Conservation (phyloP, 2,888 invertebrate species). For the Nomada goodeniana region DNA sequence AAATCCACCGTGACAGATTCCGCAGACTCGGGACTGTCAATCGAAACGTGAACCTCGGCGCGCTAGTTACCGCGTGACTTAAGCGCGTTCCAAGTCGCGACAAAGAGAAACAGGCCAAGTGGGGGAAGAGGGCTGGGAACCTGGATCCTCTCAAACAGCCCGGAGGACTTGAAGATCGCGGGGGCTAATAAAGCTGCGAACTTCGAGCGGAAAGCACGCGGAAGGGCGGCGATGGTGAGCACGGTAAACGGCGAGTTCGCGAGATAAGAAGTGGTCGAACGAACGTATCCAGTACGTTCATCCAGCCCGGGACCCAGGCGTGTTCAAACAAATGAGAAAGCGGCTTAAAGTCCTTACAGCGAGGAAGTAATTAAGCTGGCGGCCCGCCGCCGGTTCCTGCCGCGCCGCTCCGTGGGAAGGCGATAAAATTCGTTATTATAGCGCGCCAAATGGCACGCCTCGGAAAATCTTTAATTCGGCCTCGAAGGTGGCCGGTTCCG, state of each 20-base stretch:
- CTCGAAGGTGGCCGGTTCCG: constrained; percentile 43
- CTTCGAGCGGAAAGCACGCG: constrained; percentile 34
- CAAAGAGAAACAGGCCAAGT: background rate
- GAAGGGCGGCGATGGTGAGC: background rate
- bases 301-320: constrained; percentile 36
- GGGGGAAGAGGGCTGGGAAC: constrained; percentile 25
- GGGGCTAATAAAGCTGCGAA: constrained; percentile 74
- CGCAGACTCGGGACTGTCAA: constrained; percentile 16
- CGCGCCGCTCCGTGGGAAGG: constrained; percentile 14
- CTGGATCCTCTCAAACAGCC: constrained; percentile 56
- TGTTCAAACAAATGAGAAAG: constrained; percentile 68
- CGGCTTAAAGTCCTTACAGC: constrained; percentile 67
- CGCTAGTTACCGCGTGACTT: constrained; percentile 54
- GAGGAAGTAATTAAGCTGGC: constrained; percentile 73
- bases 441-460: constrained; percentile 67
- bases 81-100: constrained; percentile 41
- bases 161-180: constrained; percentile 50
- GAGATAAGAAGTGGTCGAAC: constrained; percentile 49
- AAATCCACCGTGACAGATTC: background rate
- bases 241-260: constrained; percentile 29
- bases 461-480: constrained; percentile 73
- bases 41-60: constrained; percentile 38
- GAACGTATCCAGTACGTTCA: constrained; percentile 45
- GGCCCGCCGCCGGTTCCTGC: constrained; percentile 14
- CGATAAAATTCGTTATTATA: constrained; percentile 73